Evolutionary conservation across 2,797 vertebrate species (phyloP).

Genomic region (Benthosema pterotum): DNA sequence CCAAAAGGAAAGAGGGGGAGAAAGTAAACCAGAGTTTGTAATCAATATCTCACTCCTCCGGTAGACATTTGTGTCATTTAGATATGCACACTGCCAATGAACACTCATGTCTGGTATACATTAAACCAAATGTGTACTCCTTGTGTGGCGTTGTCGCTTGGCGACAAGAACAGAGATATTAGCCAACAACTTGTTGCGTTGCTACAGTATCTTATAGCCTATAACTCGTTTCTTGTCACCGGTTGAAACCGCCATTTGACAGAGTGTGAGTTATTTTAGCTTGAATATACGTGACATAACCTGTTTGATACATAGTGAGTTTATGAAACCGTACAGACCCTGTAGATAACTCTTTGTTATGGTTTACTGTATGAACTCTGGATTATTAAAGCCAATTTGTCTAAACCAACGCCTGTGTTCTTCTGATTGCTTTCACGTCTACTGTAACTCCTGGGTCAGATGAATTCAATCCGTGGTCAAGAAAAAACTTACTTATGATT

Average conservation of each 20-base stretch:
- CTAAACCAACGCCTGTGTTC: slow-evolving; percentile 4
- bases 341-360: slow-evolving; percentile 9
- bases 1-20: no score
- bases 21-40: no score
- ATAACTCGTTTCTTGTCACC: no score
- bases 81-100: slow-evolving; percentile 18
- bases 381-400: slow-evolving; percentile 36
- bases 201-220: no score
- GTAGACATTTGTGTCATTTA: not conserved
- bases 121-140: no score
- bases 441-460: not conserved
- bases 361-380: slow-evolving; percentile 24
- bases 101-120: no score
- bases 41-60: slow-evolving; percentile 2
- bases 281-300: not conserved
- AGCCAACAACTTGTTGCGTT: no score
- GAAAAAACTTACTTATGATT: no score
- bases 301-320: not conserved
- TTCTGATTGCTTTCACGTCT: not conserved
- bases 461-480: not conserved
- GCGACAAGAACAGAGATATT: no score
- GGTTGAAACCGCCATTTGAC: no score
- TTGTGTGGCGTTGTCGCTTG: no score
- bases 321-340: not conserved
- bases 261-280: not conserved